These are phyloP conservation scores for Dinocampus coccinellae DNA, from an alignment of 2,888 invertebrate genomes.

Conservation along the genomic window DNA sequence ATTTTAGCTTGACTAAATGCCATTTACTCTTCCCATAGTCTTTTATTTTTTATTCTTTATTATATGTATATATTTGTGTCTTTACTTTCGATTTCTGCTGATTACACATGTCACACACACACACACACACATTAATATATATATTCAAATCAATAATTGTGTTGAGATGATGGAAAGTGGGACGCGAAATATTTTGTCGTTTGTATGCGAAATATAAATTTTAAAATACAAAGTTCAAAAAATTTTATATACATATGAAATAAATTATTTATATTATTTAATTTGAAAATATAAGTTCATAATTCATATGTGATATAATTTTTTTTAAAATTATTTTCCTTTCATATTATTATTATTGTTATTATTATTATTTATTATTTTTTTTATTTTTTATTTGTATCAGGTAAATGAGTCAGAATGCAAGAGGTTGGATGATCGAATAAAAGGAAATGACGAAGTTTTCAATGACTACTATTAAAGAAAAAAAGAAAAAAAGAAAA, in stretches of 20 bases:
- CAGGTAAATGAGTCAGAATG: conserved; percentile 7
- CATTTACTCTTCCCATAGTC: conserved; percentile 2
- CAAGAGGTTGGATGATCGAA: background rate
- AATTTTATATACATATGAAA: too few species aligned
- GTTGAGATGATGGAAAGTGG: conserved; percentile 22
- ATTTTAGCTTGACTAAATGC: background rate
- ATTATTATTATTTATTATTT: too few species aligned
- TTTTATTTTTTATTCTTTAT: background rate
- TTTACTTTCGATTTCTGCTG: conserved; percentile 26
- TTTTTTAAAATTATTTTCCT: too few species aligned
- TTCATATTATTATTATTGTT: too few species aligned
- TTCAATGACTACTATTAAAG: background rate
- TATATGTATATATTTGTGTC: background rate
- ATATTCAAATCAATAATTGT: background rate
- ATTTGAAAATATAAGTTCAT: too few species aligned
- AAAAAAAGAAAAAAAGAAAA: too few species aligned
- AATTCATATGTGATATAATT: too few species aligned
- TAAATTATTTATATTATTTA: too few species aligned
- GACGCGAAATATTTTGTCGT: conserved; percentile 17
- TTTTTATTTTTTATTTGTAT: background rate
- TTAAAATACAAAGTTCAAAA: background rate
- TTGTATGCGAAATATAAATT: conserved; percentile 18
- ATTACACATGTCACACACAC: conserved; percentile 18
- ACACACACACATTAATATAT: conserved; percentile 4
- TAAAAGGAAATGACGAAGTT: background rate